Evolutionary conservation across 2,888 invertebrate genomes (phyloP).

Genomic region (Tiphia femorata): DNA sequence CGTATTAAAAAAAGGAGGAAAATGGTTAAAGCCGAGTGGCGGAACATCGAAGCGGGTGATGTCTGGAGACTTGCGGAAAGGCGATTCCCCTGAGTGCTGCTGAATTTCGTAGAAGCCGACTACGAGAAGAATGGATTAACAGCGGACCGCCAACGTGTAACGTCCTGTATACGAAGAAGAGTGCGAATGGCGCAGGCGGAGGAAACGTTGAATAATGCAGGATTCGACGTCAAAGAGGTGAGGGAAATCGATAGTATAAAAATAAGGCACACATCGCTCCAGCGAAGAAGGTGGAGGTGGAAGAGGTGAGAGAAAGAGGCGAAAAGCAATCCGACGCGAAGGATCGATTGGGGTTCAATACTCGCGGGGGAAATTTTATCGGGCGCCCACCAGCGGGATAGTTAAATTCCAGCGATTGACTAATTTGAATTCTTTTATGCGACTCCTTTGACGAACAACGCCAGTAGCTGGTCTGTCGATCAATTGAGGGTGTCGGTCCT

Average conservation of each 20-base stretch:
- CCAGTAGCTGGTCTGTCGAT: no score
- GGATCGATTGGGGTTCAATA: conserved; percentile 33
- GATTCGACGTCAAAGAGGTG: conserved; percentile 41
- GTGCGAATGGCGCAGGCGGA: conserved; percentile 17
- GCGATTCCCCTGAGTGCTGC: no score
- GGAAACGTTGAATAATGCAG: conserved; percentile 45
- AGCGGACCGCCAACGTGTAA: conserved; percentile 10
- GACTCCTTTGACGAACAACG: no score
- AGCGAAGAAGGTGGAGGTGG: background rate
- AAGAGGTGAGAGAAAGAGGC: background rate
- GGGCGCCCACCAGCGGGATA: conserved; percentile 34
- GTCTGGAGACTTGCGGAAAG: no score
- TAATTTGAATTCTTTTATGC: conserved; percentile 50
- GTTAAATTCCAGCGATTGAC: conserved; percentile 46
- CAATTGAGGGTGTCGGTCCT: no score
- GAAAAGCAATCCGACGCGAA: no score
- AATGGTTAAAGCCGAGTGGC: no score
- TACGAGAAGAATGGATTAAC: conserved; percentile 15
- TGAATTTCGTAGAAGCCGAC: background rate
- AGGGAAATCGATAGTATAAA: conserved; percentile 49
- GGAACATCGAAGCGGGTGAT: no score
- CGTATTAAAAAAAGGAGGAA: no score
- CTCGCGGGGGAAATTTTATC: conserved; percentile 44
- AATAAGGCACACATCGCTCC: conserved; percentile 44
- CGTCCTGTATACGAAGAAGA: conserved; percentile 27